Evolutionary conservation across 1,140 invertebrate genomes (phyloP), one percentile per base, ranked within the genome.

Genomic region (Cepaea nemoralis): DNA sequence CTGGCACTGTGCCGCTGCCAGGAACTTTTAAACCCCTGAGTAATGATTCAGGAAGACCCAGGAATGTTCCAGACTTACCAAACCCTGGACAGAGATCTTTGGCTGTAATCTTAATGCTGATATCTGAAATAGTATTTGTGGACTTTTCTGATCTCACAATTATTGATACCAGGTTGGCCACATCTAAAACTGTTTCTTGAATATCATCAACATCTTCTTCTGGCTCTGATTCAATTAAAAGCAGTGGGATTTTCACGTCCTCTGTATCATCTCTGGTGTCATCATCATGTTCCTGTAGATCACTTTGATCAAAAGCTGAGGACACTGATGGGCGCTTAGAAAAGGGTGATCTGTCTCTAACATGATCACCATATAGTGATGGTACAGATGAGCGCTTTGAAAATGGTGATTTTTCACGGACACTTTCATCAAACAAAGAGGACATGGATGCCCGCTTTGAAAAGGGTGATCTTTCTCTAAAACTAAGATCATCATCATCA

Each of bases 151-250:
- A 80, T 59, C 59, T 66, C 16, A 80, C 45, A n/a, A 69, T 80
- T 22, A 80, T 69, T 12, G 69, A 55, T 14, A 80, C 78, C 31
- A 71, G 33, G 24, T 73, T 73, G 24, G 78, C 78, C 3, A 80
- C 76, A 77, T 82, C 82, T 40, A 84, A 33, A n/a, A 77, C 75
- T 69, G 78, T 80, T 71, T 74, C 82, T 55, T 80, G 22, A 40
- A 67, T 1, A 71, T 50, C 48, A 66, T 50, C 39, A 55, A 24
- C 48, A 67, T 55, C 55, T 67, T 48, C 40, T 24, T 79, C 82
- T 59, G 70, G n/a, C 50, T 83, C 77, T 50, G 70, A 3, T 42
- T 84, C 83, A 42, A 83, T 80, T 31, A 77, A 63, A 48, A 82
- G 22, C 33, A 31, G 27, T 42, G 55, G 63, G 33, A 84, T 63